Base-by-base conservation (phyloP, 2,113 vertebrate species). In the Jacana jacana region DNA sequence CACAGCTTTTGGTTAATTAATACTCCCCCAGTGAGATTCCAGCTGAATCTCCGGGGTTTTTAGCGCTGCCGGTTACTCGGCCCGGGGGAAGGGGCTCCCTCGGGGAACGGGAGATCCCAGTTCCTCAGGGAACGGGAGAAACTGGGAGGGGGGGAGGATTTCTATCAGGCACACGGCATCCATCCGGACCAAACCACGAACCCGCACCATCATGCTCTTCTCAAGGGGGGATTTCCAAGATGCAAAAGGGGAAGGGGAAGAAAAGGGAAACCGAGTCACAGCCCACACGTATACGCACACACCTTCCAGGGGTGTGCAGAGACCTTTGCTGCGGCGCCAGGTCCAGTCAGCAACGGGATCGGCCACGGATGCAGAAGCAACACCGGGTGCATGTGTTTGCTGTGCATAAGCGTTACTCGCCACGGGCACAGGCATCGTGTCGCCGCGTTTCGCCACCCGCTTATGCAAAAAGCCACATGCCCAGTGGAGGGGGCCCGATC, bases 381-480 rank as follows among this genome's bases (percentile, higher is more conserved):
- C 68, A 48, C 44, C 81, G 85, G 85, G 80, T 4, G 57, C 95
- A 75, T 64, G 93, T 51, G 92, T 40, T 69, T 48, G 96, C 95
- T 92, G 88, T 37, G 95, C 96, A 95, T 96, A 95, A 93, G 95
- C 63, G 16, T 2, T 5, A 4, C 3, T 17, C 4, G 52, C 84
- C 7, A 16, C 0, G 19, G 70, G 61, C 81, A 24, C 51, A 2
- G 13, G 65, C 31, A 2, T 8, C 13, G 5, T 10, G 4, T 54
- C 16, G 16, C 52, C 28, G 15, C 51, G 6, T 44, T 8, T 27
- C 94, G 11, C 80, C 46, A 7, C 3, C 73, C 60, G 1, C 94
- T 97, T 96, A 96, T 96, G 96, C 93, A 49, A 44, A 37, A 23
- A 9, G 52, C 8, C 93, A 44, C 89, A 13, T 89, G 89, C 85